phyloP scores from a whole-genome alignment of 1,140 invertebrate species.

The Brachionus paranguensis region DNA sequence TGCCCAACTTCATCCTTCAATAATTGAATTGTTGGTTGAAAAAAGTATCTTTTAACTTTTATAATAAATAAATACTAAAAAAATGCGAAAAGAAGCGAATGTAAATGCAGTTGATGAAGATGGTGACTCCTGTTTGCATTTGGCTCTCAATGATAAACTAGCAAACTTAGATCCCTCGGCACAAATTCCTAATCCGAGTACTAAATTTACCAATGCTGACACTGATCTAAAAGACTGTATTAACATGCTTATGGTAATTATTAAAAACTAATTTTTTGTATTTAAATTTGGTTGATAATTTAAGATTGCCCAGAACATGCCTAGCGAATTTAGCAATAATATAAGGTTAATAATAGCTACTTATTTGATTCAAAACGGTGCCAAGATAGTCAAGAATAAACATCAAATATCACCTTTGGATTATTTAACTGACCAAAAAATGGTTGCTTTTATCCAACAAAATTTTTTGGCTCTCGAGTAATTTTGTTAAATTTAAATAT shows the following conservation, averaged over 20 bases:
- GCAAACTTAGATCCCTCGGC: constrained; percentile 19
- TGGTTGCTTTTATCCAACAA: background rate
- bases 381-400: constrained; percentile 35
- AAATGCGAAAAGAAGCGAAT: constrained; percentile 59
- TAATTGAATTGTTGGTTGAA: constrained; percentile 71
- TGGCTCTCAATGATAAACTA: constrained; percentile 35
- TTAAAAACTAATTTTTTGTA: background rate
- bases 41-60: constrained; percentile 47
- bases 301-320: constrained; percentile 36
- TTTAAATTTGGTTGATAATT: background rate
- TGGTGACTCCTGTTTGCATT: constrained; percentile 73
- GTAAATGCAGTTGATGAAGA: constrained; percentile 74
- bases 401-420: constrained; percentile 33
- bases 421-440: constrained; percentile 20
- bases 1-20: constrained; percentile 69
- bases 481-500: background rate
- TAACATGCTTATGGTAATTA: background rate
- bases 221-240: constrained; percentile 12
- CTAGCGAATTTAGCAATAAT: constrained; percentile 6
- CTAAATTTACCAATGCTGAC: constrained; percentile 44
- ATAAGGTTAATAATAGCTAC: constrained; percentile 5
- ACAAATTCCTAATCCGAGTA: constrained; percentile 43
- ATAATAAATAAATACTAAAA: background rate
- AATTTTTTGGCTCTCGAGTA: constrained; percentile 29
- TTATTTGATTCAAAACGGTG: constrained; percentile 38